phyloP scores from a whole-genome alignment of 1,140 invertebrate genomes.

The Ladona fulva region DNA sequence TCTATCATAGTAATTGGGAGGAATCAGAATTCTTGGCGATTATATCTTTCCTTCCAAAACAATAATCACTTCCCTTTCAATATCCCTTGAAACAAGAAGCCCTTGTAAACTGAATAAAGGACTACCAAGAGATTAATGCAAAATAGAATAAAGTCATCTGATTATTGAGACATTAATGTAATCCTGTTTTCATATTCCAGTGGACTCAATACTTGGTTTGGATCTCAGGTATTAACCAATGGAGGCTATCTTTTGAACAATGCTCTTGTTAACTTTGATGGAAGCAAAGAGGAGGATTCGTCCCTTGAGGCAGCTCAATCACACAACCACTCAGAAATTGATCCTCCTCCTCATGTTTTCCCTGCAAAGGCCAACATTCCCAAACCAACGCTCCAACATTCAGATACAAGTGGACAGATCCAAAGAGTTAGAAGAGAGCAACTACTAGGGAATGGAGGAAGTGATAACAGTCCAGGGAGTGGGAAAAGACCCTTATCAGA shows the following conservation, averaged over 20 bases:
- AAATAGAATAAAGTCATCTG: too few species aligned
- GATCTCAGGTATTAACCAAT: conserved; percentile 39
- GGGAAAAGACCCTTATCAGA: not conserved
- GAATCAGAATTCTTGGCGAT: too few species aligned
- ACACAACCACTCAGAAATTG: not conserved
- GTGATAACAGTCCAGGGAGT: not conserved
- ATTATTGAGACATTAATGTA: too few species aligned
- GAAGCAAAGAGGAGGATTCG: conserved; percentile 17
- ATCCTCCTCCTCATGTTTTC: not conserved
- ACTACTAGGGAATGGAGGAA: not conserved
- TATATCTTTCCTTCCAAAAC: too few species aligned
- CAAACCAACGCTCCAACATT: not conserved
- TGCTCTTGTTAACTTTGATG: conserved; percentile 27
- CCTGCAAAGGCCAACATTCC: not conserved
- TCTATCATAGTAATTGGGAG: too few species aligned
- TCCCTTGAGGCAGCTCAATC: conserved; percentile 26
- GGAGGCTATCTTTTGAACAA: conserved; percentile 38
- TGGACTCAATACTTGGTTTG: conserved; percentile 42
- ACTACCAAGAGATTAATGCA: too few species aligned
- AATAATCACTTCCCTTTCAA: too few species aligned
- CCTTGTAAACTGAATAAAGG: too few species aligned
- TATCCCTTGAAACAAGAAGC: too few species aligned
- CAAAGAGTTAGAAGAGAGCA: not conserved
- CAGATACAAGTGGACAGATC: not conserved
- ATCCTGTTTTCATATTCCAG: conserved; percentile 35